Conservation (phyloP, 92 coral and sea anemone genomes). For the Zoanthus gigantus region DNA sequence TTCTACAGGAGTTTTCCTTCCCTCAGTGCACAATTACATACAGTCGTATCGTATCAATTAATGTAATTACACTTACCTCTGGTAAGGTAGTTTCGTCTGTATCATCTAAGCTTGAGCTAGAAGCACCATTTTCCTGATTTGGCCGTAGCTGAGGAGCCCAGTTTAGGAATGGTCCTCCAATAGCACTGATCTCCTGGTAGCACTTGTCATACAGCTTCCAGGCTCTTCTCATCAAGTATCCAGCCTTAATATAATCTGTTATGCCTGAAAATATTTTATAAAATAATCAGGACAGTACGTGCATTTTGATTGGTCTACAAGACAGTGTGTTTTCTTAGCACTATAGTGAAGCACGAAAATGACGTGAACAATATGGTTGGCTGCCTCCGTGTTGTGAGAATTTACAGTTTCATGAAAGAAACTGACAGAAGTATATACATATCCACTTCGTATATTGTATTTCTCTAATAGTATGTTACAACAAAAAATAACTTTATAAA, state of each 20-base stretch:
- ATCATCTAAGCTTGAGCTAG: conserved; percentile 66
- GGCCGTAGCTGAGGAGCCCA: conserved; percentile 83
- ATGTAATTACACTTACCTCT: conserved; percentile 5
- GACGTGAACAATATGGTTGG: no score
- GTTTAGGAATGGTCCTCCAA: conserved; percentile 90
- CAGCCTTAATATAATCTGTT: conserved; percentile 96
- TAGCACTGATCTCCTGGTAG: conserved; percentile 79
- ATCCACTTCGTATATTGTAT: no score
- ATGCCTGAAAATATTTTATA: conserved; percentile 65
- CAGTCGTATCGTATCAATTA: background rate
- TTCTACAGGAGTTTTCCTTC: no score
- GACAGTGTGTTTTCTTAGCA: no score
- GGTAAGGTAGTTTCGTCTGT: conserved; percentile 56
- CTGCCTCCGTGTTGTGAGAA: no score
- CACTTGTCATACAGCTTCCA: conserved; percentile 96
- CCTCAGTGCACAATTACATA: background rate
- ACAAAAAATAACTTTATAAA: no score
- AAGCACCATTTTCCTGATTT: conserved; percentile 69
- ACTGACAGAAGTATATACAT: no score
- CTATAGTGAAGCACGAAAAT: no score
- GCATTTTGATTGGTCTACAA: no score
- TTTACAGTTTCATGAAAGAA: no score
- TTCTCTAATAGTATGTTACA: no score
- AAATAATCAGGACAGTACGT: no score
- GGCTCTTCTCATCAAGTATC: conserved; percentile 92